Base-by-base conservation (phyloP, 2,888 invertebrate genomes). In the Invenusta paracnida region DNA sequence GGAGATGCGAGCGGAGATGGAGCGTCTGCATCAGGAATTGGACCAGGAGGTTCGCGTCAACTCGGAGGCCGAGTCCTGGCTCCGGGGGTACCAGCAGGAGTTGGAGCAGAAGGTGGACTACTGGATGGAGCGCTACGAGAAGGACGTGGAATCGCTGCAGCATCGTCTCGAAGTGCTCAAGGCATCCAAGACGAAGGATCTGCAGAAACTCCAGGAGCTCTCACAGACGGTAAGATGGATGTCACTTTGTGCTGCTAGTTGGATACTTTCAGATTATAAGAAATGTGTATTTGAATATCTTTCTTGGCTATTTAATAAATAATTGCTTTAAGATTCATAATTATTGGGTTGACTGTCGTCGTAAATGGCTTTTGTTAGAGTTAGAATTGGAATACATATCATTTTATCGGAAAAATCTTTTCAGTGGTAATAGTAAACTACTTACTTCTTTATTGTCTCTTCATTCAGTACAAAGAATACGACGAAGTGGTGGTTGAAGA, bases 401-500 rank as follows among this genome's bases (percentile, higher is more conserved):
- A n/a, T n/a, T n/a, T n/a, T n/a, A n/a, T n/a, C n/a, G n/a, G n/a
- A n/a, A n/a, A n/a, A n/a, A n/a, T n/a, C n/a, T n/a, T n/a, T n/a
- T n/a, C n/a, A n/a, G n/a, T n/a, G n/a, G n/a, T n/a, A n/a, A n/a
- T n/a, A n/a, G n/a, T n/a, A n/a, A n/a, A n/a, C n/a, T n/a, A n/a
- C n/a, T n/a, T n/a, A n/a, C n/a, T n/a, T n/a, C n/a, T n/a, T n/a
- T n/a, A n/a, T n/a, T n/a, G 5, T 48, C 48, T 84, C 30, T 79
- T 31, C 30, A 88, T 88, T 27, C 88, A 91, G 91, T 92, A 91
- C 88, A 89, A 90, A 85, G 91, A 91, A 85, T 92, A 91, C 88
- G 91, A 91, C 86, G 90, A 91, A 88, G 91, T 92, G 1, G 92
- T 91, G 25, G 90, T 91, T 0, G 91, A 91, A 85, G 91, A 92